A percentile compares a stretch with the other conserved stretches of the same genome.
Conservation (phyloP, 2,888 invertebrate genomes). For the Argyresthia goedartella region DNA sequence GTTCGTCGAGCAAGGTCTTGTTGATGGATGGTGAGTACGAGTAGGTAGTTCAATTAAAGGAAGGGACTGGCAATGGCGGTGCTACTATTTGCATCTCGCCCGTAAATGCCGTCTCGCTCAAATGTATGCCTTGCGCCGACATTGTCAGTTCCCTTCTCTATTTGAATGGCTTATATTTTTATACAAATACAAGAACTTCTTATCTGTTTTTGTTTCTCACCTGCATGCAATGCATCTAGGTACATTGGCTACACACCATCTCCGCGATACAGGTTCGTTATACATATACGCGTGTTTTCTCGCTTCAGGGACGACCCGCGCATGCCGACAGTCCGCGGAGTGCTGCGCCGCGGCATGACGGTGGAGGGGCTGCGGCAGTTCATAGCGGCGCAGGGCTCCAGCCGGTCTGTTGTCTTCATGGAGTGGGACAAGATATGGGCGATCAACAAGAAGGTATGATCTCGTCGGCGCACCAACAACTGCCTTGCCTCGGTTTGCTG, state of each 20-base stretch:
- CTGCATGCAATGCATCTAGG: no score
- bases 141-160: background rate
- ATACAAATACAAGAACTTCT: no score
- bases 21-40: slow-evolving; percentile 91
- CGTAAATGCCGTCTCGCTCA: background rate
- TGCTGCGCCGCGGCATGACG: slow-evolving; percentile 95
- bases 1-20: slow-evolving; percentile 95
- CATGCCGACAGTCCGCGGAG: slow-evolving; percentile 98
- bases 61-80: no score
- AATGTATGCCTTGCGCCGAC: background rate
- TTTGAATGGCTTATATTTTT: no score
- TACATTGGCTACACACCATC: no score
- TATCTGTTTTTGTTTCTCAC: no score
- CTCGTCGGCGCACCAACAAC: background rate
- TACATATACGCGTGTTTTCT: background rate
- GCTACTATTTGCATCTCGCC: no score
- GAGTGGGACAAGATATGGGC: slow-evolving; percentile 99
- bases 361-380: slow-evolving; percentile 97
- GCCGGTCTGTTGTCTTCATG: slow-evolving; percentile 98
- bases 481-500: no score
- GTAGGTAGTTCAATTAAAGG: no score
- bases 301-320: slow-evolving; percentile 92
- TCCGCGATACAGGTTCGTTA: no score
- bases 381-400: slow-evolving; percentile 97
- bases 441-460: slow-evolving; percentile 93